A percentile compares a stretch with the other conserved stretches of the same genome.
Conservation (phyloP, 1,140 invertebrate genomes). For the Globodera rostochiensis region DNA sequence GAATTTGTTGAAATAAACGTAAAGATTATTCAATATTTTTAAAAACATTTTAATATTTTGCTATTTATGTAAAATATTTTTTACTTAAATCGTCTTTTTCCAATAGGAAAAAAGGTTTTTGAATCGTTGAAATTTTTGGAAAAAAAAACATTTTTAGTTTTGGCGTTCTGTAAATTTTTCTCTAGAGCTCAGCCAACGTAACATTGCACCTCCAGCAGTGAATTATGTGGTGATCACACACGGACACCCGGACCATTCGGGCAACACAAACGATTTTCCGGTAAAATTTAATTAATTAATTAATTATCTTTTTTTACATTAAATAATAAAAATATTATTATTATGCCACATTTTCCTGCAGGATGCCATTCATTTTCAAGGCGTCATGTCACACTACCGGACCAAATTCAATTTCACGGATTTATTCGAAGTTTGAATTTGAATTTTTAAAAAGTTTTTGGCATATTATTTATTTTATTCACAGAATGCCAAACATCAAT, state of each 20-base stretch:
- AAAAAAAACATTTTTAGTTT: no score
- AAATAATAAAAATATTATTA: neutral
- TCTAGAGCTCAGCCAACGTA: constrained; percentile 38
- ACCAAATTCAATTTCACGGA: constrained; percentile 58
- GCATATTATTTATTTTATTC: constrained; percentile 12
- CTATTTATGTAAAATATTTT: no score
- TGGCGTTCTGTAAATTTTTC: no score
- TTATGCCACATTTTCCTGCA: constrained; percentile 39
- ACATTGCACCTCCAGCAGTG: constrained; percentile 55
- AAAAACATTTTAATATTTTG: no score
- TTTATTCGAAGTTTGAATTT: constrained; percentile 53
- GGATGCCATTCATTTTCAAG: constrained; percentile 61
- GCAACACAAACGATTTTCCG: constrained; percentile 52
- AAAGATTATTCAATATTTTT: no score
- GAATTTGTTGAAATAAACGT: no score
- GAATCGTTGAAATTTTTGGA: no score
- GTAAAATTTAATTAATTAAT: constrained; percentile 1
- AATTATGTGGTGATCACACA: constrained; percentile 61
- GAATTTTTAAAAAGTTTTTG: neutral
- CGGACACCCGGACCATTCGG: constrained; percentile 60
- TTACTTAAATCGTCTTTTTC: no score
- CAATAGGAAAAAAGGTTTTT: no score
- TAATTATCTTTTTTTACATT: neutral
- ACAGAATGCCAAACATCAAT: constrained; percentile 52
- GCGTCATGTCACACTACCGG: constrained; percentile 47